Base-by-base conservation (phyloP, 2,797 vertebrate genomes). In the Sarcophilus harrisii region DNA sequence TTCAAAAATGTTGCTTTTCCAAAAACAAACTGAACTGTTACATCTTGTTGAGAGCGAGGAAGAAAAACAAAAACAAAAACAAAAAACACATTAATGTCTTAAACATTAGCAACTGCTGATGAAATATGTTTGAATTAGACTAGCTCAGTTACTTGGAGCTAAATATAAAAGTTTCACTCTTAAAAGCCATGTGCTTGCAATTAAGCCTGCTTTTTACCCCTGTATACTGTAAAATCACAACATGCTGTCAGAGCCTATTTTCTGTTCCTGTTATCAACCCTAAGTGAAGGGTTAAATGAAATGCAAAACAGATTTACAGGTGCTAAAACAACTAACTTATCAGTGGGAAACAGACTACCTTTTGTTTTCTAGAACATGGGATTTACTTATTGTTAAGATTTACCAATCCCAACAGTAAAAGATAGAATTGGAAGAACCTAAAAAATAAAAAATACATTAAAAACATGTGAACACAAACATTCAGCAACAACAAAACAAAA, bases 151-250 rank as follows among this genome's bases (percentile, higher is more conserved):
- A 98, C 98, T 96, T 93, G 94, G 95, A 98, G 95, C 97, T 98
- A 97, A 98, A 98, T 98, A 98, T 96, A 97, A 98, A 98, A 97
- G 95, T 97, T 98, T 97, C 96, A 96, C 93, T 97, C 97, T 98
- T 97, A 96, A 97, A 98, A 98, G 95, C 98, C 98, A 99, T 98
- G 97, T 98, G 98, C 97, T 98, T 97, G 96, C 97, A 98, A 98
- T 99, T 99, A 99, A 97, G 97, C 98, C 58, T 92, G 94, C 94
- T 98, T 98, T n/a, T 98, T 98, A 98, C 97, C 97, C 96, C 98
- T 98, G 98, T 98, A 98, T 98, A 98, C 98, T 98, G 98, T 99
- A 99, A 99, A 98, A 98, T 97, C 98, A 97, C 98, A 98, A 98
- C 96, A 95, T 95, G 98, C 98, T 98, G 98, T 98, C 98, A 98